Evolutionary conservation across 2,888 invertebrate species (phyloP).

Genomic region (Pilophorus perplexus): DNA sequence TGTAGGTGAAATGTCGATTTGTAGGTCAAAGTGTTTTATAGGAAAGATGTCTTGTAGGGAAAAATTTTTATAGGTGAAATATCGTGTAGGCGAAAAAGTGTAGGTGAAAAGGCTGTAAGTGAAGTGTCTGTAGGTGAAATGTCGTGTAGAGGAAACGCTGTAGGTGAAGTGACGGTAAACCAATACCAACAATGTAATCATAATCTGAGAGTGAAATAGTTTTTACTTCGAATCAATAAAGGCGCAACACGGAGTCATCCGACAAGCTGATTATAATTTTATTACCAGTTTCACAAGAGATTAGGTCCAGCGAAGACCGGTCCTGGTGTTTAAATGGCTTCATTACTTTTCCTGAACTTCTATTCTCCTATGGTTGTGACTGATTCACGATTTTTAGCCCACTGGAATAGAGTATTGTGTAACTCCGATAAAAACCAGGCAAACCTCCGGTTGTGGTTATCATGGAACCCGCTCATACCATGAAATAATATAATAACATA

Average conservation of each 20-base stretch:
- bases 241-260: not conserved
- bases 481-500: too few species aligned
- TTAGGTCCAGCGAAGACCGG: not conserved
- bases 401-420: not conserved
- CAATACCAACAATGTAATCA: too few species aligned
- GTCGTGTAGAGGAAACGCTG: too few species aligned
- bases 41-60: too few species aligned
- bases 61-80: too few species aligned
- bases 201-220: not conserved
- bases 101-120: too few species aligned
- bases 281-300: slow-evolving; percentile 6
- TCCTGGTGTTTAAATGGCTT: not conserved
- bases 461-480: not conserved
- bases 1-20: too few species aligned
- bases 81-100: too few species aligned
- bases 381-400: slow-evolving; percentile 1
- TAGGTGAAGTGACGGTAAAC: too few species aligned
- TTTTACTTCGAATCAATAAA: not conserved
- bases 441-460: not conserved
- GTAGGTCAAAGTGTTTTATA: too few species aligned
- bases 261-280: not conserved
- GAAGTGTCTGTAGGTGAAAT: too few species aligned
- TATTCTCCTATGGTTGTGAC: slow-evolving; percentile 1
- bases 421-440: not conserved
- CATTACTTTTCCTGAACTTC: not conserved